Conservation (phyloP, 2,797 vertebrate genomes). For the Acanthis flammea region DNA sequence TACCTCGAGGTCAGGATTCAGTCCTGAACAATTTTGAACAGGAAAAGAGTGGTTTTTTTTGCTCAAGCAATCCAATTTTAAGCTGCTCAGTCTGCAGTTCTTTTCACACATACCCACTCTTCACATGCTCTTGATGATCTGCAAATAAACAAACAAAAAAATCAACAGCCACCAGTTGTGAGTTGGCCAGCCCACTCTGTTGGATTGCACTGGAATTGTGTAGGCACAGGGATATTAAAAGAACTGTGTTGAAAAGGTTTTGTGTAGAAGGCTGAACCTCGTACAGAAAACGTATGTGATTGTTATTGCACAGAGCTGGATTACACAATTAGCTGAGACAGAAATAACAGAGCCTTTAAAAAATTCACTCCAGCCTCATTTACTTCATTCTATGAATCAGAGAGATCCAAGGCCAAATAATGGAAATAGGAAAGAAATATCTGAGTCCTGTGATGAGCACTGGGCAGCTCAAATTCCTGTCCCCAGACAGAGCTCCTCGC, state of each 20-base stretch:
- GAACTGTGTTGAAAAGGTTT: conserved; percentile 67
- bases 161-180: conserved; percentile 72
- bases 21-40: conserved; percentile 48
- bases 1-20: conserved; percentile 53
- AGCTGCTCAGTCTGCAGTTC: conserved; percentile 71
- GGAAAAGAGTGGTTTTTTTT: conserved; percentile 19
- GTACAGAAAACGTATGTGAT: conserved; percentile 67
- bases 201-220: conserved; percentile 69
- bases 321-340: conserved; percentile 45
- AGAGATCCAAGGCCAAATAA: neutral
- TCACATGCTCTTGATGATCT: conserved; percentile 74
- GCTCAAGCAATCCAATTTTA: conserved; percentile 66
- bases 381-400: conserved; percentile 15
- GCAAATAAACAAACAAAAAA: conserved; percentile 75
- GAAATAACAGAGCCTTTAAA: conserved; percentile 41
- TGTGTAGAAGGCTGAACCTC: conserved; percentile 54
- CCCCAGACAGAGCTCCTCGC: neutral
- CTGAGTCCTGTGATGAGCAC: neutral
- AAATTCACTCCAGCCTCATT: neutral
- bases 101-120: conserved; percentile 75
- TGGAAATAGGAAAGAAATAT: neutral
- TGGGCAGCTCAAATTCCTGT: neutral
- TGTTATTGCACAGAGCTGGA: conserved; percentile 47
- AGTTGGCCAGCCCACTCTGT: conserved; percentile 66
- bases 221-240: conserved; percentile 69